Evolutionary conservation across 1,140 invertebrate species (phyloP).

Genomic region (Bilobella aurantiaca): DNA sequence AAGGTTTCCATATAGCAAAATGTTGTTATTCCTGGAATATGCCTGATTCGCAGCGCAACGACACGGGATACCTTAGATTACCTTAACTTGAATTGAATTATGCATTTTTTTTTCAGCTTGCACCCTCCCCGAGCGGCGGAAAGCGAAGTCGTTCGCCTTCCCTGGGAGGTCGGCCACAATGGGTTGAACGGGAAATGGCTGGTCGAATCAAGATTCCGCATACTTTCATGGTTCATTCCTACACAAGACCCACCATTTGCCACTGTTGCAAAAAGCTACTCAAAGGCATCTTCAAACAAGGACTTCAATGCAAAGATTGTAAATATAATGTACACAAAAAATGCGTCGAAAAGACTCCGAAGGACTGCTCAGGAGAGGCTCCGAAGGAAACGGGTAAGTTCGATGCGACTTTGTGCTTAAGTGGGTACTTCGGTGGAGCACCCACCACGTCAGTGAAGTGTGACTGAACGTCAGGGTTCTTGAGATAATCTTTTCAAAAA

Average conservation of each 20-base stretch:
- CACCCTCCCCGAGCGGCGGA: slow-evolving; percentile 25
- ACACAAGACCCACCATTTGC: slow-evolving; percentile 90
- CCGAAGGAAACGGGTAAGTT: slow-evolving; percentile 40
- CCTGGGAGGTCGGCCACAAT: slow-evolving; percentile 55
- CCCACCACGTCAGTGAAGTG: too few species aligned
- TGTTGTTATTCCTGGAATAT: too few species aligned
- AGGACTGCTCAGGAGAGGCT: slow-evolving; percentile 84
- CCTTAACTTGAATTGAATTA: neutral
- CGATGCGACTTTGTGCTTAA: too few species aligned
- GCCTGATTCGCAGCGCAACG: too few species aligned
- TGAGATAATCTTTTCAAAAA: neutral
- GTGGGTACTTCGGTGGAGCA: too few species aligned
- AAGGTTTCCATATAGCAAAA: too few species aligned
- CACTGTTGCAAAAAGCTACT: slow-evolving; percentile 90
- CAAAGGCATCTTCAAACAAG: slow-evolving; percentile 90
- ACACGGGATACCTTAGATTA: too few species aligned
- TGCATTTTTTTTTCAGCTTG: slow-evolving; percentile 25
- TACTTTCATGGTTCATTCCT: slow-evolving; percentile 82
- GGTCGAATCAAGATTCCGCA: slow-evolving; percentile 75
- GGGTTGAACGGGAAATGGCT: slow-evolving; percentile 62
- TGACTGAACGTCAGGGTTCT: neutral
- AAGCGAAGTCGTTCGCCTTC: slow-evolving; percentile 57
- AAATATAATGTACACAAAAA: slow-evolving; percentile 97
- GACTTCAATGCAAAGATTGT: slow-evolving; percentile 94
- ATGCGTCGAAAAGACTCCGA: slow-evolving; percentile 85